Evolutionary conservation across 2,888 invertebrate genomes (phyloP).

Genomic region (Brachycybe producta): DNA sequence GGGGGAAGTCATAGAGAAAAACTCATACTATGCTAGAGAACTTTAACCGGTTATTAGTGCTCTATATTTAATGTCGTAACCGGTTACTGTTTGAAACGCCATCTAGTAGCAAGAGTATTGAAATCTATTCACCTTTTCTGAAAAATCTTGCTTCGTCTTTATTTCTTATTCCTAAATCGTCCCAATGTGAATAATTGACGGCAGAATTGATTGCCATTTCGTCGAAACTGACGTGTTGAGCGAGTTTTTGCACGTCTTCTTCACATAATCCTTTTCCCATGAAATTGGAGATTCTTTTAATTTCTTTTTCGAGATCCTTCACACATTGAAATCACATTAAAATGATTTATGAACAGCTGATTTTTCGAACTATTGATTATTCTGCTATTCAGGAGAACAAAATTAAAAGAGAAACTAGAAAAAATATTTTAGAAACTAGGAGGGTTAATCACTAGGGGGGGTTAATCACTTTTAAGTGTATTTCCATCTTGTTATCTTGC

Average conservation of each 20-base stretch:
- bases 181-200: conserved; percentile 36
- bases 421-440: no score
- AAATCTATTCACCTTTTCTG: conserved; percentile 34
- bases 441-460: no score
- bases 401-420: no score
- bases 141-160: conserved; percentile 32
- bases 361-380: no score
- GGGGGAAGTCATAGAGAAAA: no score
- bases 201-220: conserved; percentile 38
- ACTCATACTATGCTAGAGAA: background rate
- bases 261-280: conserved; percentile 20
- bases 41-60: background rate
- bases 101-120: no score
- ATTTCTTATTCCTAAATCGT: conserved; percentile 33
- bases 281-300: conserved; percentile 9
- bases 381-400: no score
- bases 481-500: no score
- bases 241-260: conserved; percentile 29
- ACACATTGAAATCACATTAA: no score
- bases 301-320: conserved; percentile 9
- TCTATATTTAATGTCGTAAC: background rate
- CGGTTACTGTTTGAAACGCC: no score
- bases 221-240: conserved; percentile 36
- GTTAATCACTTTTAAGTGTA: no score
- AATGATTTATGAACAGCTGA: no score